These are phyloP conservation scores for Gallinago jamesoni DNA, from an alignment of 2,113 vertebrate genomes.

Conservation along the genomic window DNA sequence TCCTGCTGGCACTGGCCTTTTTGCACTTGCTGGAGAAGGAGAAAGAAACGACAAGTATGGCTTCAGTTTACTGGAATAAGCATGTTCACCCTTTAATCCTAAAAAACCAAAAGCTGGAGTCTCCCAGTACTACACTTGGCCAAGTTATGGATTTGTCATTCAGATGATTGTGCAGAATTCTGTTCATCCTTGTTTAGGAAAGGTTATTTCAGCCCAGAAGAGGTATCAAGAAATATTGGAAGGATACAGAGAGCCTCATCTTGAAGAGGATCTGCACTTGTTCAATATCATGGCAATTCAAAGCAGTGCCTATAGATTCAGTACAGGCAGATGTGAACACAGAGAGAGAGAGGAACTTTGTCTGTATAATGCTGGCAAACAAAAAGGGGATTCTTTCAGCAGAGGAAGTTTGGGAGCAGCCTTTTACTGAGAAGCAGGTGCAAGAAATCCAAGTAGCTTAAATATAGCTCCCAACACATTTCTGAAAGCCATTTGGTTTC, in stretches of 20 bases:
- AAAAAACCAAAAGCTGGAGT: not conserved
- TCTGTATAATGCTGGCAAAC: not conserved
- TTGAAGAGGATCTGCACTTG: not conserved
- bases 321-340: not conserved
- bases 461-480: not conserved
- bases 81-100: not conserved
- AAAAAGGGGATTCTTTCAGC: not conserved
- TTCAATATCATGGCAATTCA: not conserved
- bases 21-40: not conserved
- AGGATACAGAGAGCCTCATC: not conserved
- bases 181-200: not conserved
- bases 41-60: not conserved
- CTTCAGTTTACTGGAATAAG: not conserved
- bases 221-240: not conserved
- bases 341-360: not conserved
- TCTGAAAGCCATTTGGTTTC: not conserved
- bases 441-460: not conserved
- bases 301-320: not conserved
- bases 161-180: not conserved
- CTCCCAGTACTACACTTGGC: not conserved
- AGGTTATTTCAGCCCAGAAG: not conserved
- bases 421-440: not conserved
- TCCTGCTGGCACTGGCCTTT: not conserved
- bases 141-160: not conserved
- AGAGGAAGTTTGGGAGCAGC: not conserved